Evolutionary conservation across 2,888 invertebrate species (phyloP), one percentile per base, ranked within the genome.

Genomic region (Trachelus stipa): DNA sequence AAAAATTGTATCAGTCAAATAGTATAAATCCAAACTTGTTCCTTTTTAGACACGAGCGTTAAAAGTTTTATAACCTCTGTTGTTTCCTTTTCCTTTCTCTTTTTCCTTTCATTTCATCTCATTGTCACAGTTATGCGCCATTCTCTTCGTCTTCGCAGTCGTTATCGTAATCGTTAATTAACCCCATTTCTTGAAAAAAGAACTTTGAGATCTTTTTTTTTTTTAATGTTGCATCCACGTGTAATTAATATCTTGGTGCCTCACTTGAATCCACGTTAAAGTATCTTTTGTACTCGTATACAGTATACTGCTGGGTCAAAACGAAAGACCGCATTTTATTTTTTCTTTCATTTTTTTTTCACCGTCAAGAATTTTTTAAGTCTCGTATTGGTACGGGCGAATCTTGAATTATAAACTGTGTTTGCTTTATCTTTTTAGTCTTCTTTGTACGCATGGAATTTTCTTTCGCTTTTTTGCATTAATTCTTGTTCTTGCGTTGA

Each of bases 1-100:
- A 30, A 77, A 73, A 79, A 74, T 79, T 56, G 73, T 74, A 78
- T 77, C 81, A 80, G 78, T 80, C 78, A 68, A 56, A 56, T 73
- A 78, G 79, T 79, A 68, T 71, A 74, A 77, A 79, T 79, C 71
- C 76, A 76, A 78, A 73, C 73, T 68, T 75, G 74, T 74, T 74
- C 34, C 34, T 12, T 12, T 37, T 74, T 3, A 73, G 68, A 34
- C 69, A 33, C 76, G 37, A 77, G 31, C 75, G 56, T 31, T 68
- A 73, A 56, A 56, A 56, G 56, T 56, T 56, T 56, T 56, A 23
- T 23, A 56, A 23, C 56, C 56, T 56, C 56, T 56, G 56, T 23
- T 56, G 56, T 56, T 56, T 56, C 56, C 56, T 56, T 69, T 30
- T 40, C 69, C 35, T 79, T 77, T 56, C 76, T 75, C 37, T 79